phyloP scores from a whole-genome alignment of 2,113 vertebrate species.

The Ochotona curzoniae region DNA sequence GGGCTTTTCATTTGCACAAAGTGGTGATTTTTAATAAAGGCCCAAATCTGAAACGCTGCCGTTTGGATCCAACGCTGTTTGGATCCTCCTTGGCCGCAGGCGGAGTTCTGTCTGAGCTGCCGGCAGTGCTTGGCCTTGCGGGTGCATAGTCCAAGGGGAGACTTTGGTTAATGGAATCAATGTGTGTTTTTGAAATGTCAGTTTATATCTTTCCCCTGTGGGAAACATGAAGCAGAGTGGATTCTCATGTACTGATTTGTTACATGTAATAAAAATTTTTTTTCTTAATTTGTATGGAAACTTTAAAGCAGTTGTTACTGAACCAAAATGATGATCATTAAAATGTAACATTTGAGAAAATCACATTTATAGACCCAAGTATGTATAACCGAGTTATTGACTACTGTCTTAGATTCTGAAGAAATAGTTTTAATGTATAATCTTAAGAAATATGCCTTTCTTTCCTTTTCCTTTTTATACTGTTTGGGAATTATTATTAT shows the following conservation, averaged over 20 bases:
- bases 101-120: background rate
- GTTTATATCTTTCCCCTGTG: background rate
- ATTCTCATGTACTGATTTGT: background rate
- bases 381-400: background rate
- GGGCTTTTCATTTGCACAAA: conserved; percentile 46
- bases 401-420: conserved; percentile 49
- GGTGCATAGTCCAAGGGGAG: background rate
- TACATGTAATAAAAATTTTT: background rate
- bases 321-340: background rate
- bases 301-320: conserved; percentile 51
- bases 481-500: conserved; percentile 51
- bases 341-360: conserved; percentile 16
- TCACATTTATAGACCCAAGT: background rate
- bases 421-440: background rate
- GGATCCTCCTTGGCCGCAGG: conserved; percentile 30
- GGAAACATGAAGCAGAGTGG: background rate
- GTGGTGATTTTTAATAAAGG: conserved; percentile 3
- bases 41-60: background rate
- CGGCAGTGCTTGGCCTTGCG: background rate
- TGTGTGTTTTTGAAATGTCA: background rate
- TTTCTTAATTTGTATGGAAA: background rate
- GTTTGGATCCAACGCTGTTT: background rate
- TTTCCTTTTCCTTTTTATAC: conserved; percentile 27
- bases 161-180: conserved; percentile 37
- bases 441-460: background rate